Evolutionary conservation across 2,113 vertebrate species (phyloP).

Genomic region (Zeus faber): DNA sequence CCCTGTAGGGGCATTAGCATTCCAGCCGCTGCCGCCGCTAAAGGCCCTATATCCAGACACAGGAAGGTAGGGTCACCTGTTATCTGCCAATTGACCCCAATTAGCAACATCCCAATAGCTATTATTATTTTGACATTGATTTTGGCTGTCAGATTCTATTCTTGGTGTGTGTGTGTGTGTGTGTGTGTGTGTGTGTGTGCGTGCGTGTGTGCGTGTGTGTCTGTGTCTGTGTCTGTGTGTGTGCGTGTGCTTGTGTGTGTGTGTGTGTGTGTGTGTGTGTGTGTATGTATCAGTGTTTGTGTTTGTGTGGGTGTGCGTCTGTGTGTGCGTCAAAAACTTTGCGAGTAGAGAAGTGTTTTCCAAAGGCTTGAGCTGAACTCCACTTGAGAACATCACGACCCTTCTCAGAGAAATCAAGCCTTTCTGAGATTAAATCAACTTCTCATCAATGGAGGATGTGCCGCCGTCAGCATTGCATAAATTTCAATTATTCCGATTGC

Average conservation of each 20-base stretch:
- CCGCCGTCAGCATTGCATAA: slow-evolving; percentile 28
- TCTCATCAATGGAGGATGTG: slow-evolving; percentile 27
- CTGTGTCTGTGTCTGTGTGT: neutral
- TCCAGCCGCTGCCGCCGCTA: slow-evolving; percentile 13
- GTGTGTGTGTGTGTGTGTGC: neutral
- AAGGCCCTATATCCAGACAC: slow-evolving; percentile 9
- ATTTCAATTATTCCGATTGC: slow-evolving; percentile 54
- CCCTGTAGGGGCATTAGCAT: slow-evolving; percentile 18
- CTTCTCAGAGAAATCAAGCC: slow-evolving; percentile 28
- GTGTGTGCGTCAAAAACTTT: slow-evolving; percentile 37
- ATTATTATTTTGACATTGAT: neutral
- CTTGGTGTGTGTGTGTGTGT: neutral
- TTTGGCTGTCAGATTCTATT: neutral
- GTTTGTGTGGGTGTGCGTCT: too few relatives aligned
- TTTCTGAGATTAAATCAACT: slow-evolving; percentile 41
- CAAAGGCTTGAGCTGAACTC: slow-evolving; percentile 44
- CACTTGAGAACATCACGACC: slow-evolving; percentile 35
- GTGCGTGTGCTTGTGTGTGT: neutral
- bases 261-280: slow-evolving; percentile 9
- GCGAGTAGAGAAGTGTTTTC: slow-evolving; percentile 62
- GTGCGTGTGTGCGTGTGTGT: neutral
- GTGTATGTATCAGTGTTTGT: slow-evolving; percentile 2
- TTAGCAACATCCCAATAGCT: neutral
- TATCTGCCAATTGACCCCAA: slow-evolving; percentile 1
- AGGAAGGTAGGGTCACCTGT: slow-evolving; percentile 9